Conservation (phyloP, 1,140 invertebrate genomes). For the Steinernema khuongi region DNA sequence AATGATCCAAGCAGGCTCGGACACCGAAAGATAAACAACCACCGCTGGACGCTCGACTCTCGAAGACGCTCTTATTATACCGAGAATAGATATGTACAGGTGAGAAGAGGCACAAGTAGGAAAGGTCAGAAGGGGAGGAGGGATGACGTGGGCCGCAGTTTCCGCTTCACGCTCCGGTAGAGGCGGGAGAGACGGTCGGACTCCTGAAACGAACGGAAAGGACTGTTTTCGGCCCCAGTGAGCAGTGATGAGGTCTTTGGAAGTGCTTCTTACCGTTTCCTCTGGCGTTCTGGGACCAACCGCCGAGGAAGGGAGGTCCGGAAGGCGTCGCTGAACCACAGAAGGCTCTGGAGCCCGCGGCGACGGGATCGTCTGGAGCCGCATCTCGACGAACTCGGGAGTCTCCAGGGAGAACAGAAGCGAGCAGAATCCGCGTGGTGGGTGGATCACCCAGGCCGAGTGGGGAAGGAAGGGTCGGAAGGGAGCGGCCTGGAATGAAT, state of each 20-base stretch:
- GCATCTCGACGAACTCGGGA: constrained; percentile 2
- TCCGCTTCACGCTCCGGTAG: not conserved
- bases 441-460: not conserved
- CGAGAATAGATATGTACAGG: too few species aligned
- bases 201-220: constrained; percentile 5
- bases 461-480: not conserved
- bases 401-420: not conserved
- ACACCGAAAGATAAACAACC: constrained; percentile 6
- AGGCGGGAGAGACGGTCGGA: not conserved
- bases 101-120: not conserved
- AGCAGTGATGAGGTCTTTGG: too few species aligned
- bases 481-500: not conserved
- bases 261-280: constrained; percentile 3
- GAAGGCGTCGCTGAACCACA: not conserved
- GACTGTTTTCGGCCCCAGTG: too few species aligned
- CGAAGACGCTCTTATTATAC: too few species aligned
- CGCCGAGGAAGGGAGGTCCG: not conserved
- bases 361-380: not conserved
- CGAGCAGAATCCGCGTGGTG: not conserved
- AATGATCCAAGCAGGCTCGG: not conserved
- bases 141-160: not conserved
- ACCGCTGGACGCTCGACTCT: too few species aligned
- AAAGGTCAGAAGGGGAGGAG: not conserved
- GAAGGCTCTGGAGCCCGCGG: not conserved
- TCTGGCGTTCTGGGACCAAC: not conserved